Conservation (phyloP, 2,888 invertebrate species). For the Lamellibrachia satsuma region DNA sequence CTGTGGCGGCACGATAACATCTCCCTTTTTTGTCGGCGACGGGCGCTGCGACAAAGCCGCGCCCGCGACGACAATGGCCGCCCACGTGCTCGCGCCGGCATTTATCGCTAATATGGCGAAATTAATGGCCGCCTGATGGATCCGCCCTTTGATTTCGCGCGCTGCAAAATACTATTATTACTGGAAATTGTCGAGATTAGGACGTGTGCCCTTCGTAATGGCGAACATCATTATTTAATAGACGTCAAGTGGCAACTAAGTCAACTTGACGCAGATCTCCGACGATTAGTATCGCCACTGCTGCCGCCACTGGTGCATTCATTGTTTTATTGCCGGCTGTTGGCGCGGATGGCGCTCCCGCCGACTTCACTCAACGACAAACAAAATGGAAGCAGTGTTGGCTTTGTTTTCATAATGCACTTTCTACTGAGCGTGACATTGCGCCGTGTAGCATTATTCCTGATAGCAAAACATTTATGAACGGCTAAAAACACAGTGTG, state of each 20-base stretch:
- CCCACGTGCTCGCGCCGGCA: not conserved
- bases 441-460: not conserved
- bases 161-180: not conserved
- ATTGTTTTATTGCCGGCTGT: not conserved
- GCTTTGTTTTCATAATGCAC: not conserved
- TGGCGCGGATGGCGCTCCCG: not conserved
- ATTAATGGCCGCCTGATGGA: not conserved
- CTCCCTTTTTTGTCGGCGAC: not conserved
- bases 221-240: conserved; percentile 13
- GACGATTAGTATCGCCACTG: not conserved
- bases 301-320: not conserved
- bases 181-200: conserved; percentile 13
- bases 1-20: not conserved
- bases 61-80: not conserved
- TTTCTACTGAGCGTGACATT: not conserved
- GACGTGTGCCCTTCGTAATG: conserved; percentile 1
- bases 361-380: not conserved
- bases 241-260: conserved; percentile 17
- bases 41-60: not conserved
- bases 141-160: conserved; percentile 3
- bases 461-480: too few species aligned
- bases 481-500: too few species aligned
- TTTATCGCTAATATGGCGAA: conserved; percentile 13
- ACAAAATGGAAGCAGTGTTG: not conserved
- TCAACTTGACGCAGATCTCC: not conserved